Evolutionary conservation across 2,888 invertebrate species (phyloP).

Genomic region (Cataglyphis livida): DNA sequence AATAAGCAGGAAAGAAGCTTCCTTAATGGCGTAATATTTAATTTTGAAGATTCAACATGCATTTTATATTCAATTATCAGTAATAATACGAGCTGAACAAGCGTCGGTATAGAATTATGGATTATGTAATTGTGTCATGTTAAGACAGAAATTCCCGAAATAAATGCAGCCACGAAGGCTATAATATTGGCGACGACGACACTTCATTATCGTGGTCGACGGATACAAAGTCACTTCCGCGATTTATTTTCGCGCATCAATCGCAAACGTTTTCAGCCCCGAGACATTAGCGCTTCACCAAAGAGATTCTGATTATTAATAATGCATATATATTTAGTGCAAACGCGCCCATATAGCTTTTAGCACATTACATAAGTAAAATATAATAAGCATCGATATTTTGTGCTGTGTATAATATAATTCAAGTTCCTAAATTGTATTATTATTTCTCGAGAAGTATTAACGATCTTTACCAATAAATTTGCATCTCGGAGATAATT

Average conservation of each 20-base stretch:
- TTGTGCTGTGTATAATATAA: neutral
- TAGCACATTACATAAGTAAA: neutral
- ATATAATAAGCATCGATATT: neutral
- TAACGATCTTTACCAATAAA: neutral
- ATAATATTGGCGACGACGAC: slow-evolving; percentile 15
- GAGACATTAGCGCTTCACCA: neutral
- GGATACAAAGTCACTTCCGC: neutral
- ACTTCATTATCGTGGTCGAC: slow-evolving; percentile 28
- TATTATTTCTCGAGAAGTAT: neutral
- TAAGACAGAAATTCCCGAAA: slow-evolving; percentile 66
- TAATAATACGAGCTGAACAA: slow-evolving; percentile 17
- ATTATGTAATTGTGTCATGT: slow-evolving; percentile 68
- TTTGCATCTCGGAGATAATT: neutral
- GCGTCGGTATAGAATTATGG: slow-evolving; percentile 55
- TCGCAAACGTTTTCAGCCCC: neutral
- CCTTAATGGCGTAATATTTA: neutral
- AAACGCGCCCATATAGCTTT: neutral
- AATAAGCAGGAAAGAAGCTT: neutral
- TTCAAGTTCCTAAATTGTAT: neutral
- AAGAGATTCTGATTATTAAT: neutral
- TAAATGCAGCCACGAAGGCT: slow-evolving; percentile 50
- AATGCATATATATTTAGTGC: neutral
- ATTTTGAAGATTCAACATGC: neutral
- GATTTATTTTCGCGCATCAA: slow-evolving; percentile 27
- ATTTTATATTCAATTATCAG: neutral